Evolutionary conservation across 2,113 vertebrate genomes (phyloP).

Genomic region (Brevimyrus niger): DNA sequence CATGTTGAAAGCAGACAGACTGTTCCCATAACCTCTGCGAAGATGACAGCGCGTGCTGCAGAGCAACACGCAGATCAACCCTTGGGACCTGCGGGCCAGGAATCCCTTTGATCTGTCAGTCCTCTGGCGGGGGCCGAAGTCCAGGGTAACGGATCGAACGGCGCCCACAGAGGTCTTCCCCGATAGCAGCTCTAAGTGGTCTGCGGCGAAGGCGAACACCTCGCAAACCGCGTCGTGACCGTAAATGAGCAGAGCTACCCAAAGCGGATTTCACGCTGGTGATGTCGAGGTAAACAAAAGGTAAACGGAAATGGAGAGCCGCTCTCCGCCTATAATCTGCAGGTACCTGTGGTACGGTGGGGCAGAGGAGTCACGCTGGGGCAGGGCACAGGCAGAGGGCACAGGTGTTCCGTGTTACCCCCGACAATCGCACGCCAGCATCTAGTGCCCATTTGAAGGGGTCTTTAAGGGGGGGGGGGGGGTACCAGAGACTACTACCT

Average conservation of each 20-base stretch:
- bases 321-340: background rate
- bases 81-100: background rate
- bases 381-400: background rate
- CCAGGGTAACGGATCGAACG: background rate
- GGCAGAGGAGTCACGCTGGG: background rate
- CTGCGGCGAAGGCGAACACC: background rate
- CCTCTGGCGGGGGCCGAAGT: background rate
- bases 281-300: background rate
- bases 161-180: background rate
- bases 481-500: background rate
- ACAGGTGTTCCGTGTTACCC: conserved; percentile 12
- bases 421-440: background rate
- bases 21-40: background rate
- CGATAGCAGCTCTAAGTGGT: background rate
- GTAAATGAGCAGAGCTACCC: background rate
- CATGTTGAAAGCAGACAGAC: background rate
- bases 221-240: background rate
- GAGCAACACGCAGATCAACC: background rate
- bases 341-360: background rate
- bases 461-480: background rate
- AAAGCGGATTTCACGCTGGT: background rate
- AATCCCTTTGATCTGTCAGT: background rate
- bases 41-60: background rate
- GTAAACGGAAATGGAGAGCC: background rate
- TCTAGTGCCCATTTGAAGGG: background rate